Conservation (phyloP, 2,113 vertebrate genomes). For the Dicaeum eximium region DNA sequence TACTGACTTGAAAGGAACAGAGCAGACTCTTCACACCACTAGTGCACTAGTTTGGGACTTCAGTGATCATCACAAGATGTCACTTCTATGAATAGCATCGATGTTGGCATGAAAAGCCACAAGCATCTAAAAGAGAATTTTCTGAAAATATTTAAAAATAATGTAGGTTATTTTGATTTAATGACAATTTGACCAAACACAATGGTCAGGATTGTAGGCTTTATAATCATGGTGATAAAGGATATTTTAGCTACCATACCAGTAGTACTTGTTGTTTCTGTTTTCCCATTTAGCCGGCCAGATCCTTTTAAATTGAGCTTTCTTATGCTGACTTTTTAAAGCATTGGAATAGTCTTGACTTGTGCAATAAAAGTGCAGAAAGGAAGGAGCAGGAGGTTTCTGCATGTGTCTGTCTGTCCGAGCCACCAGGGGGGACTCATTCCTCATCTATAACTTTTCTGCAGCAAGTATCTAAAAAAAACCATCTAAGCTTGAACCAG, state of each 20-base stretch:
- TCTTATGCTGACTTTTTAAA: not conserved
- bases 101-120: not conserved
- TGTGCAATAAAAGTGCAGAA: not conserved
- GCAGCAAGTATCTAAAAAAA: not conserved
- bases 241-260: not conserved
- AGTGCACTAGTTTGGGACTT: not conserved
- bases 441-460: not conserved
- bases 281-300: not conserved
- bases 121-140: not conserved
- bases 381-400: not conserved
- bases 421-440: slow-evolving; percentile 59
- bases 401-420: not conserved
- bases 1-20: not conserved
- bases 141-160: not conserved
- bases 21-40: not conserved
- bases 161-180: not conserved
- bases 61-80: not conserved
- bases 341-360: not conserved
- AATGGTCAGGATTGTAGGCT: not conserved
- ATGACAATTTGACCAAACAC: not conserved
- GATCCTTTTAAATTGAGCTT: not conserved
- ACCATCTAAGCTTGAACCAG: not conserved
- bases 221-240: not conserved
- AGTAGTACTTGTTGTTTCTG: not conserved
- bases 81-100: not conserved